Conservation (phyloP, 1,140 invertebrate genomes). For the Charaxes varanes region DNA sequence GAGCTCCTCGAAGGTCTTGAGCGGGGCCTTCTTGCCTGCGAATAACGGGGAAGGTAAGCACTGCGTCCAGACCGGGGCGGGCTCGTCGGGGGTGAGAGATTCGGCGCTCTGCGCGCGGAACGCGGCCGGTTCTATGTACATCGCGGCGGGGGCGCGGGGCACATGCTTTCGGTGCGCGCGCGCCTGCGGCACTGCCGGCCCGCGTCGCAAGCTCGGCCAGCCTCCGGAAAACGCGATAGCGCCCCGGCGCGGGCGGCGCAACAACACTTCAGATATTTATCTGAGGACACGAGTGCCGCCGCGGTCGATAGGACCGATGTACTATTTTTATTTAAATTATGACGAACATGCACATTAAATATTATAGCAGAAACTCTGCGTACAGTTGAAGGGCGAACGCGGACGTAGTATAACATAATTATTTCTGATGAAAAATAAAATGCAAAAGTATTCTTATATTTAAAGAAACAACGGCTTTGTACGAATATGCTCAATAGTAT, state of each 20-base stretch:
- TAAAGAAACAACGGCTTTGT: too few relatives aligned
- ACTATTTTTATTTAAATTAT: background rate
- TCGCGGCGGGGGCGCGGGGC: constrained; percentile 52
- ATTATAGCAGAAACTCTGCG: too few relatives aligned
- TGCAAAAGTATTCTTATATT: too few relatives aligned
- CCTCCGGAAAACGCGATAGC: constrained; percentile 62
- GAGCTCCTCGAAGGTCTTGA: constrained; percentile 85
- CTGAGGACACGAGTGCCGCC: constrained; percentile 36
- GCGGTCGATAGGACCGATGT: constrained; percentile 34
- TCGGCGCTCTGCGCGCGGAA: constrained; percentile 65
- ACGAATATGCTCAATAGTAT: too few relatives aligned
- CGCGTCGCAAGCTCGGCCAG: constrained; percentile 37
- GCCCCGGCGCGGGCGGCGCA: constrained; percentile 44
- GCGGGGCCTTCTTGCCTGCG: constrained; percentile 81
- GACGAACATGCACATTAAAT: too few relatives aligned
- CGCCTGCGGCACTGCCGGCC: constrained; percentile 59
- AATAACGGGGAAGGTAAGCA: constrained; percentile 75
- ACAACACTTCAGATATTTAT: constrained; percentile 62
- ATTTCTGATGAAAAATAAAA: too few relatives aligned
- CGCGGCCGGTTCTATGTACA: constrained; percentile 70
- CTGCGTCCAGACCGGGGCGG: constrained; percentile 60
- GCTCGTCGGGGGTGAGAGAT: constrained; percentile 44
- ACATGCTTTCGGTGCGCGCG: constrained; percentile 69
- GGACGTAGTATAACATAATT: too few relatives aligned
- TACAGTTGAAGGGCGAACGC: too few relatives aligned